Evolutionary conservation across 2,888 invertebrate species (phyloP), one percentile per base, ranked within the genome.

Genomic region (Luperina nickerlii): DNA sequence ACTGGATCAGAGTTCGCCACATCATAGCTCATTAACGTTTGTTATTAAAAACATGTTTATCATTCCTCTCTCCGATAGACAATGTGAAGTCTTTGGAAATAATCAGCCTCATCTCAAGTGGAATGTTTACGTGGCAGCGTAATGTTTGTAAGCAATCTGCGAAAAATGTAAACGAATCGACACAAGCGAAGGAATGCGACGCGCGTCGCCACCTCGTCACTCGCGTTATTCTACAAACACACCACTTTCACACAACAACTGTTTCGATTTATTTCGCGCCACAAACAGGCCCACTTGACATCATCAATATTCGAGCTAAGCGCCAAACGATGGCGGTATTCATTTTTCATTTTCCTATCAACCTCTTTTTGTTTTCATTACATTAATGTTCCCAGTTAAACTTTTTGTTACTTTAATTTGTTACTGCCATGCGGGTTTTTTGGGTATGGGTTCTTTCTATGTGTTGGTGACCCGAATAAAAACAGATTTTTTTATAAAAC

Each of bases 111-210:
- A 74, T 85, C 87, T 88, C 84, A 82, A 87, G 90, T 89, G 90
- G 90, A 91, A 92, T 94, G 92, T 93, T 93, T 92, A 91, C 91
- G 89, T 91, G 90, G 88, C 88, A 87, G 85, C 86, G 70, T 76
- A 85, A 92, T 95, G 94, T 95, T 95, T 95, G 93, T 94, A 95
- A 95, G 94, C 94, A 93, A 94, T 92, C 92, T 91, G 90, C 89
- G 88, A 85, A 94, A 94, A 93, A 95, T 95, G 93, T 93, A 94
- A 94, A 94, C 93, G 91, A 92, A 90, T 90, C 82, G 85, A 84
- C 87, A 81, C 88, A 89, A 82, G 87, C 87, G 87, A 63, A 78
- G 91, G 93, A 92, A 94, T 95, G 92, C 90, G 90, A 80, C 81
- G 89, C 90, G 82, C 90, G 89, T 85, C 63, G 79, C 73, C 81